Evolutionary conservation across 2,888 invertebrate species (phyloP), one percentile per base, ranked within the genome.

Genomic region (Leucophenga maculata): DNA sequence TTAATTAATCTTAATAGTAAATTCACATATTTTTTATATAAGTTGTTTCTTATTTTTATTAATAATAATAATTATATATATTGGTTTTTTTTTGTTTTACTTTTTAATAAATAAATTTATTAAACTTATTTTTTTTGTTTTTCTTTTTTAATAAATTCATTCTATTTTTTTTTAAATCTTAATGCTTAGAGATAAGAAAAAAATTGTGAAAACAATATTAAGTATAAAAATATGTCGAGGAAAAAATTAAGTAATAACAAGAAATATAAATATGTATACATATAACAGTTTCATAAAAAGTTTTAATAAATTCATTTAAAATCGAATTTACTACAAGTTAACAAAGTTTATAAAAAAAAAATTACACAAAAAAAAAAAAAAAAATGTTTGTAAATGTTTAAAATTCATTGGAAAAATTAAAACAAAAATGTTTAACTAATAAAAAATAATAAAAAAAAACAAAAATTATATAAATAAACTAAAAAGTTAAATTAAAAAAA

Each of bases 1-100:
- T 31, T 75, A 69, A 65, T 74, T 79, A 77, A 83, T 74, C 79
- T 78, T 84, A 85, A 76, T 74, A 73, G 72, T 78, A 77, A 81
- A 80, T 79, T 78, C 75, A 78, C 79, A 78, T 78, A 73, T 68
- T 74, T 74, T 71, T 69, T 73, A 60, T 68, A 68, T 44, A 50
- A 68, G 70, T 70, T 13, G 32, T 54, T 44, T 26, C 31, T 68
- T 57, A 50, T 67, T 57, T 62, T 39, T 44, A 62, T 32, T 52
- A 31, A 22, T 14, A 22, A 22, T 48, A 46, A 65, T 74, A n/a
- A n/a, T n/a, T n/a, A n/a, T 67, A 11, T 52, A 57, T 44, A 57
- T 66, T 67, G 31, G 16, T 60, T 16, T 60, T 16, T 60, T 39
- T 39, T 16, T 60, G 14, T 1, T 14, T 39, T 39, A 44, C n/a